Evolutionary conservation across 2,797 vertebrate species (phyloP).

Genomic region (Masticophis lateralis): DNA sequence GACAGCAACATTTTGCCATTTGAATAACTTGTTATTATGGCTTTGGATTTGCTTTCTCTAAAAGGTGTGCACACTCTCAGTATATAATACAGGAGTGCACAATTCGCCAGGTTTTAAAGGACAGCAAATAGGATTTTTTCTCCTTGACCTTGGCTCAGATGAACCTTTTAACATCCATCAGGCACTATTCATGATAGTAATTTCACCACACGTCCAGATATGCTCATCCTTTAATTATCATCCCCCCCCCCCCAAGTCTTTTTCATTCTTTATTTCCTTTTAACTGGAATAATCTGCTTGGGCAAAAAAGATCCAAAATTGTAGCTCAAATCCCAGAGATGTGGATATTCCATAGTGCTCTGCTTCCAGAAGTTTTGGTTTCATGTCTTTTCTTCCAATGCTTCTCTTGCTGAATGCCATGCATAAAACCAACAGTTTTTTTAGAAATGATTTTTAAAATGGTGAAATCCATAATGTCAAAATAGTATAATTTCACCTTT

Average conservation of each 20-base stretch:
- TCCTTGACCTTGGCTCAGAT: neutral
- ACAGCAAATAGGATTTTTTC: neutral
- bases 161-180: neutral
- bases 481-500: neutral
- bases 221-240: neutral
- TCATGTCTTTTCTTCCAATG: neutral
- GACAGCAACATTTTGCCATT: slow-evolving; percentile 3
- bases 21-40: neutral
- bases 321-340: neutral
- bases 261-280: neutral
- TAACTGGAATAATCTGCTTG: neutral
- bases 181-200: neutral
- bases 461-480: neutral
- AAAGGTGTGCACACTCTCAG: neutral
- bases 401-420: neutral
- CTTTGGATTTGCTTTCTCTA: neutral
- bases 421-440: neutral
- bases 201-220: neutral
- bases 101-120: neutral
- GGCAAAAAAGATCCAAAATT: neutral
- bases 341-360: neutral
- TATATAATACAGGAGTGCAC: neutral
- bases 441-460: neutral
- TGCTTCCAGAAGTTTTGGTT: neutral
- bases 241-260: neutral